phyloP scores from a whole-genome alignment of 2,797 vertebrate genomes.

The Semotilus atromaculatus region DNA sequence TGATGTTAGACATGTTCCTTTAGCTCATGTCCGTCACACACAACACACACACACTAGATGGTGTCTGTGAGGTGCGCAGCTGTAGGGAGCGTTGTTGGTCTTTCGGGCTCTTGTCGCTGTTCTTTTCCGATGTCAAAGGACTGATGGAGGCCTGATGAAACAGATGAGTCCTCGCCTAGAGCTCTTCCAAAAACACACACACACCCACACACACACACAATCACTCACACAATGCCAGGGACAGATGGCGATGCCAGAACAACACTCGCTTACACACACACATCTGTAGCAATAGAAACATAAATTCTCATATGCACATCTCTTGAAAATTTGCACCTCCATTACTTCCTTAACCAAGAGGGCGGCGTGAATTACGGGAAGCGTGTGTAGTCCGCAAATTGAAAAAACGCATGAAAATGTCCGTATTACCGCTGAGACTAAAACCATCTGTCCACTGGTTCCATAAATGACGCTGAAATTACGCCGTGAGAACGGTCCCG shows the following conservation, averaged over 20 bases:
- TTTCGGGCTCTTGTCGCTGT: conserved; percentile 31
- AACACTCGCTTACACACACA: not conserved
- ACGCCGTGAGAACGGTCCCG: not conserved
- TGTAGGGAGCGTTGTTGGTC: conserved; percentile 5
- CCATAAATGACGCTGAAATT: conserved; percentile 17
- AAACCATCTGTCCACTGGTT: conserved; percentile 34
- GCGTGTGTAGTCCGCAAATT: not conserved
- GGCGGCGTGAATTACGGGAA: not conserved
- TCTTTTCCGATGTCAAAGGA: conserved; percentile 40
- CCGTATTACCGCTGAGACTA: not conserved
- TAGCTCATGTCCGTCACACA: not conserved
- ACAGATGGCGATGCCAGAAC: conserved; percentile 29
- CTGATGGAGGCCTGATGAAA: conserved; percentile 47
- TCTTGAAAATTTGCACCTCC: conserved; percentile 10
- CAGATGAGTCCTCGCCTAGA: conserved; percentile 47
- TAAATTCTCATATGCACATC: conserved; percentile 17
- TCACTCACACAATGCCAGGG: conserved; percentile 20
- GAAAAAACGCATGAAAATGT: conserved; percentile 32
- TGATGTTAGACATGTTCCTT: conserved; percentile 17
- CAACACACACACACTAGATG: not conserved
- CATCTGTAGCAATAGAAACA: conserved; percentile 20
- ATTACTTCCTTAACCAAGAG: conserved; percentile 39
- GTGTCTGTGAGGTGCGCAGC: conserved; percentile 31
- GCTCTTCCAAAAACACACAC: conserved; percentile 35
- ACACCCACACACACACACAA: conserved; percentile 20